phyloP scores from a whole-genome alignment of 1,140 invertebrate genomes.

The Plectrocnemia conspersa region DNA sequence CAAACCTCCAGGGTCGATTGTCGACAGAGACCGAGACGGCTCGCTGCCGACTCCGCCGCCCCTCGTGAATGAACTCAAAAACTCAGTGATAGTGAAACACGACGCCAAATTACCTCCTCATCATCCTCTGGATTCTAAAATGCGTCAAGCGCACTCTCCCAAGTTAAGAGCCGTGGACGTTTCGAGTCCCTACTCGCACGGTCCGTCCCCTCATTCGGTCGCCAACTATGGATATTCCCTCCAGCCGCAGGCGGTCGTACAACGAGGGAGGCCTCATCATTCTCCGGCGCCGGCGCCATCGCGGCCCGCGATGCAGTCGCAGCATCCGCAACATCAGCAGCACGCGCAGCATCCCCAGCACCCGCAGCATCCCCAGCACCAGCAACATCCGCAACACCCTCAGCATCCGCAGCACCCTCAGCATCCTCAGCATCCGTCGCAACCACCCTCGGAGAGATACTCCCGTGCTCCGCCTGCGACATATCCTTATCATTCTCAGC shows the following conservation, averaged over 20 bases:
- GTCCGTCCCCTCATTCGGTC: constrained; percentile 44
- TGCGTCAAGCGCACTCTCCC: constrained; percentile 56
- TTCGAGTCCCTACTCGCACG: constrained; percentile 56
- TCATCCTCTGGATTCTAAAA: constrained; percentile 54
- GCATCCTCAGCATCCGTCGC: constrained; percentile 38
- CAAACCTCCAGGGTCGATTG: constrained; percentile 39
- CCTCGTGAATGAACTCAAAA: constrained; percentile 63
- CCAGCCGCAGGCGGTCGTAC: constrained; percentile 43
- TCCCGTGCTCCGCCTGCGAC: neutral
- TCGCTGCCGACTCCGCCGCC: constrained; percentile 57
- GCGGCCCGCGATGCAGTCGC: constrained; percentile 56
- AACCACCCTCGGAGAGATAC: constrained; percentile 17
- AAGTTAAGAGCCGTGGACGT: constrained; percentile 55
- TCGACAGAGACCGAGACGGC: constrained; percentile 53
- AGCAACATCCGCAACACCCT: constrained; percentile 39
- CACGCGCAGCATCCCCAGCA: constrained; percentile 41
- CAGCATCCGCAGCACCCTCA: constrained; percentile 21
- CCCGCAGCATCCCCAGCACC: constrained; percentile 50
- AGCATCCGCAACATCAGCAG: constrained; percentile 50
- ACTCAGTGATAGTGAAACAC: constrained; percentile 74
- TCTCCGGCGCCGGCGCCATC: constrained; percentile 41
- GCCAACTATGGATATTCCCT: constrained; percentile 28
- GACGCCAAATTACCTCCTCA: constrained; percentile 57
- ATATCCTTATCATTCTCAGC: constrained; percentile 36
- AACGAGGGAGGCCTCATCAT: constrained; percentile 16